Evolutionary conservation across 2,888 invertebrate species (phyloP).

Genomic region (Eupithecia inturbata): DNA sequence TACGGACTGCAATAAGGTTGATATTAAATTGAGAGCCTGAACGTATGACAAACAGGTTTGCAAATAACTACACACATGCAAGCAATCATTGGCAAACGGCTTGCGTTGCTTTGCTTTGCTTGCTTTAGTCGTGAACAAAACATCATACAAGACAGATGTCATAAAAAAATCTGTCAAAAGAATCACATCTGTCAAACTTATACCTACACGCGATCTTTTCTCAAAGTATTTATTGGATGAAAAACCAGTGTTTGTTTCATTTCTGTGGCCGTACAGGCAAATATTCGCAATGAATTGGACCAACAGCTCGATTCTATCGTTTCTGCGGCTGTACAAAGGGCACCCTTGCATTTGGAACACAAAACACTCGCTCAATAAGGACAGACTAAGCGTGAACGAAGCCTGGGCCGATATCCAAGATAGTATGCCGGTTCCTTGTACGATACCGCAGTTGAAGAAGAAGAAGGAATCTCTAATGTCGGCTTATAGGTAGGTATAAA

Average conservation of each 20-base stretch:
- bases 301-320: slow-evolving; percentile 14
- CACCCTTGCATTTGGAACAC: slow-evolving; percentile 42
- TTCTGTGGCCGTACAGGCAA: background rate
- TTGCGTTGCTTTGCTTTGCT: slow-evolving; percentile 4
- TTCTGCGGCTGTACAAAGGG: slow-evolving; percentile 33
- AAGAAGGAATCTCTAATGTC: slow-evolving; percentile 43
- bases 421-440: slow-evolving; percentile 31
- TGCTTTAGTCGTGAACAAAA: slow-evolving; percentile 4
- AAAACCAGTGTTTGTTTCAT: background rate
- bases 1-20: background rate
- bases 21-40: background rate
- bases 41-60: slow-evolving; percentile 1
- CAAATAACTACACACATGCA: slow-evolving; percentile 2
- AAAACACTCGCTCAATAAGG: slow-evolving; percentile 28
- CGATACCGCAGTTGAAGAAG: slow-evolving; percentile 40
- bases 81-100: background rate
- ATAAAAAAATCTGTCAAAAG: background rate
- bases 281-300: slow-evolving; percentile 26
- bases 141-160: background rate
- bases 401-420: slow-evolving; percentile 38
- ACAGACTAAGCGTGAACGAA: slow-evolving; percentile 19
- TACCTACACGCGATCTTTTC: background rate
- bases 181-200: background rate
- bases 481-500: slow-evolving; percentile 27
- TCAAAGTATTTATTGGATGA: background rate